Evolutionary conservation across 2,797 vertebrate species (phyloP).

Genomic region (Tympanoctomys barrerae): DNA sequence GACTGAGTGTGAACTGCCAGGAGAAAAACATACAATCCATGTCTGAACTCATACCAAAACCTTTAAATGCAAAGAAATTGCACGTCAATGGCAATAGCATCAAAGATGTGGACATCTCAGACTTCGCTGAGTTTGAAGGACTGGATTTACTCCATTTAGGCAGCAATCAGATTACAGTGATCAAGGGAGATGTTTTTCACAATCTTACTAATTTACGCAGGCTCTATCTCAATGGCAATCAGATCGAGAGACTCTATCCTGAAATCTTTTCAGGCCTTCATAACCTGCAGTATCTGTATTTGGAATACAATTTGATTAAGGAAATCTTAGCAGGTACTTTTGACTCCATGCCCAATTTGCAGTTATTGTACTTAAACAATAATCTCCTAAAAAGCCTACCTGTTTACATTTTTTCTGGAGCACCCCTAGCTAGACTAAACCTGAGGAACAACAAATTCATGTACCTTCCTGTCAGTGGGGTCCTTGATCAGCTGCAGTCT

Average conservation of each 20-base stretch:
- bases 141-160: slow-evolving; percentile 98
- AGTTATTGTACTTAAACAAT: slow-evolving; percentile 98
- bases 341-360: slow-evolving; percentile 97
- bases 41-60: slow-evolving; percentile 94
- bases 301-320: slow-evolving; percentile 99
- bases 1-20: slow-evolving; percentile 98
- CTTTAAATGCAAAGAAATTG: slow-evolving; percentile 97
- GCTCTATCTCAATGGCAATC: slow-evolving; percentile 98
- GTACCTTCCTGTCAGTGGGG: slow-evolving; percentile 98
- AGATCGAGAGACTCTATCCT: slow-evolving; percentile 96
- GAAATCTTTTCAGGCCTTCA: slow-evolving; percentile 98
- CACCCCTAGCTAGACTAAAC: slow-evolving; percentile 96
- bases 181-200: slow-evolving; percentile 95
- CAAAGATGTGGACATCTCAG: slow-evolving; percentile 92
- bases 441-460: slow-evolving; percentile 99
- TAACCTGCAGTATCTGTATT: slow-evolving; percentile 97
- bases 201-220: slow-evolving; percentile 98
- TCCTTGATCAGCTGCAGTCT: slow-evolving; percentile 96
- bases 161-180: slow-evolving; percentile 95
- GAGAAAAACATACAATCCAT: slow-evolving; percentile 96
- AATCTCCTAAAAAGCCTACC: slow-evolving; percentile 97
- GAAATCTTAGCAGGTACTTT: slow-evolving; percentile 98
- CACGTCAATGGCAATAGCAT: slow-evolving; percentile 98
- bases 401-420: slow-evolving; percentile 95
- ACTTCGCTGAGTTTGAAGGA: slow-evolving; percentile 96